Conservation (phyloP, 2,113 vertebrate species). For the Trogon melanurus region DNA sequence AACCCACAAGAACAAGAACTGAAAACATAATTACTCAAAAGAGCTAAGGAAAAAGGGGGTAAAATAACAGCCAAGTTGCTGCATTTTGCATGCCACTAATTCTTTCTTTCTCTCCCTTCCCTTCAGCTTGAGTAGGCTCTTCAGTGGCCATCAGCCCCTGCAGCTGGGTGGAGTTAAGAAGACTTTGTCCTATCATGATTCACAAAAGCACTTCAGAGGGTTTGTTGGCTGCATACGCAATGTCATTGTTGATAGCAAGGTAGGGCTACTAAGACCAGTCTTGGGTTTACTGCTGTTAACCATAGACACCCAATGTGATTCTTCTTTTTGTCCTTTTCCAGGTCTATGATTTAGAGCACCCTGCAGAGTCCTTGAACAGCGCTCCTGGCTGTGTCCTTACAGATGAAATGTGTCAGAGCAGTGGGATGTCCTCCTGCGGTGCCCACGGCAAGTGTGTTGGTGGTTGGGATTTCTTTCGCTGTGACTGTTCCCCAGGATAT, state of each 20-base stretch:
- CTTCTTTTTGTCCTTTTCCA: slow-evolving; percentile 29
- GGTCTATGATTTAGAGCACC: slow-evolving; percentile 85
- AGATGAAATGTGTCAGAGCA: slow-evolving; percentile 79
- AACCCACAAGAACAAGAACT: not conserved
- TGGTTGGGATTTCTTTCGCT: slow-evolving; percentile 86
- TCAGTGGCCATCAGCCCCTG: slow-evolving; percentile 84
- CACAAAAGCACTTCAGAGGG: slow-evolving; percentile 71
- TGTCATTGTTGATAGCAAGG: slow-evolving; percentile 85
- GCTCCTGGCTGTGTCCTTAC: slow-evolving; percentile 80
- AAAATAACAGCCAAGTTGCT: not conserved
- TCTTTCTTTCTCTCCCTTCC: not conserved
- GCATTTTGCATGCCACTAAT: not conserved
- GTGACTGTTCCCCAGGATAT: slow-evolving; percentile 84
- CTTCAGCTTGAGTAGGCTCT: slow-evolving; percentile 65
- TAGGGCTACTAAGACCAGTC: slow-evolving; percentile 16
- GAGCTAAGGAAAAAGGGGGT: not conserved
- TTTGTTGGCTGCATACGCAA: slow-evolving; percentile 88
- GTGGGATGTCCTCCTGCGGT: slow-evolving; percentile 80
- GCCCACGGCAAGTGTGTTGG: slow-evolving; percentile 81
- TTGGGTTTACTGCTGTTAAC: not conserved
- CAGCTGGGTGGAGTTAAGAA: slow-evolving; percentile 88
- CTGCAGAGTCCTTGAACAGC: slow-evolving; percentile 85
- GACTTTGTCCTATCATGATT: slow-evolving; percentile 35
- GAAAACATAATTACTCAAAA: not conserved
- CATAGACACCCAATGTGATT: not conserved